Evolutionary conservation across 2,797 vertebrate genomes (phyloP).

Genomic region (Lagorchestes hirsutus): DNA sequence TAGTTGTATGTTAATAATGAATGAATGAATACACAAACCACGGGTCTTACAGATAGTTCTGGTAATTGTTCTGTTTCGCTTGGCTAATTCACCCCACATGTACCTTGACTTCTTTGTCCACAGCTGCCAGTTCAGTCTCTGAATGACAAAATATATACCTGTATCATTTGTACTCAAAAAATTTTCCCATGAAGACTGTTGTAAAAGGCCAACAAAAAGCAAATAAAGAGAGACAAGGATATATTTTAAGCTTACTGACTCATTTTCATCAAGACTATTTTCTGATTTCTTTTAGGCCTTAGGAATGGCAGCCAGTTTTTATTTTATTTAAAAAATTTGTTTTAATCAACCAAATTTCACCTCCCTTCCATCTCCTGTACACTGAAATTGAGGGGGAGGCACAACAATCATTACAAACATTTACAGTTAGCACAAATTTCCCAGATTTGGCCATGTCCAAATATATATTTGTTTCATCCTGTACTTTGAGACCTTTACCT

Average conservation of each 20-base stretch:
- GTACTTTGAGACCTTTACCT: not conserved
- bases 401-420: not conserved
- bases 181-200: not conserved
- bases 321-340: not conserved
- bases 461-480: not conserved
- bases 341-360: not conserved
- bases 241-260: not conserved
- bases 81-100: not conserved
- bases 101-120: not conserved
- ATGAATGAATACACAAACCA: not conserved
- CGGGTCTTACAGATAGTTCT: not conserved
- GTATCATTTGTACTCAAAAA: not conserved
- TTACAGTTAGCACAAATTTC: not conserved
- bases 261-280: not conserved
- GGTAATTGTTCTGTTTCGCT: not conserved
- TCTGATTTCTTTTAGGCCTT: not conserved
- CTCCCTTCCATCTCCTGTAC: not conserved
- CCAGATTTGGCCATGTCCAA: not conserved
- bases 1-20: not conserved
- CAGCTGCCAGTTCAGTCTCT: not conserved
- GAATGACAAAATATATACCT: not conserved
- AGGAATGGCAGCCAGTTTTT: not conserved
- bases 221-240: not conserved
- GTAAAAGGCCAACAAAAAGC: not conserved
- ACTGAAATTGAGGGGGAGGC: not conserved